Conservation (phyloP, 2,113 vertebrate genomes). For the Elaphurus davidianus region DNA sequence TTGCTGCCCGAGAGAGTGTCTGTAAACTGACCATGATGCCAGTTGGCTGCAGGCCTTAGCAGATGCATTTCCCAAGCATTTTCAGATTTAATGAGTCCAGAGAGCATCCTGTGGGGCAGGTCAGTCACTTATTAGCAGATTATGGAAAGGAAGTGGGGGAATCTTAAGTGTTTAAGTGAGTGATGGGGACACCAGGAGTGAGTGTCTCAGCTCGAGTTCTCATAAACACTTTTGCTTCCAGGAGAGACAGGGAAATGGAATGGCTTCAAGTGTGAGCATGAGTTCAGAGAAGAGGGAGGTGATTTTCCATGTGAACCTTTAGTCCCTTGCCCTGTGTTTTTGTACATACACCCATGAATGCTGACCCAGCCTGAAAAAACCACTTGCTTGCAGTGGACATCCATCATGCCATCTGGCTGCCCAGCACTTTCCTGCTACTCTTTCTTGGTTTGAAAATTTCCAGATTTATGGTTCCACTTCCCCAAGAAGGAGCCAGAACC, state of each 20-base stretch:
- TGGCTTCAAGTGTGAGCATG: neutral
- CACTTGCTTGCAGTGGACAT: no score
- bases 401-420: neutral
- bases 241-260: neutral
- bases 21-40: slow-evolving; percentile 4
- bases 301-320: neutral
- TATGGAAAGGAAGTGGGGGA: neutral
- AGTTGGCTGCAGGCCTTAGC: slow-evolving; percentile 1
- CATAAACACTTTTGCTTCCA: slow-evolving; percentile 35
- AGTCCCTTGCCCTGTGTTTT: neutral
- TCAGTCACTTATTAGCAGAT: slow-evolving; percentile 1
- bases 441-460: neutral
- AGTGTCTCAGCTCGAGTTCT: neutral
- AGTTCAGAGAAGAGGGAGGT: neutral
- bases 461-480: neutral
- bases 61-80: slow-evolving; percentile 56
- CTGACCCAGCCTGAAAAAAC: neutral
- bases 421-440: neutral
- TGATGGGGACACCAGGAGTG: neutral
- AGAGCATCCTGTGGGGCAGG: neutral
- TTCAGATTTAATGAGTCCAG: slow-evolving; percentile 38
- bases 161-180: neutral
- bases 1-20: slow-evolving; percentile 19
- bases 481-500: neutral
- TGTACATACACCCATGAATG: accelerated